Evolutionary conservation across 2,888 invertebrate genomes (phyloP).

Genomic region (Danaus chrysippus): DNA sequence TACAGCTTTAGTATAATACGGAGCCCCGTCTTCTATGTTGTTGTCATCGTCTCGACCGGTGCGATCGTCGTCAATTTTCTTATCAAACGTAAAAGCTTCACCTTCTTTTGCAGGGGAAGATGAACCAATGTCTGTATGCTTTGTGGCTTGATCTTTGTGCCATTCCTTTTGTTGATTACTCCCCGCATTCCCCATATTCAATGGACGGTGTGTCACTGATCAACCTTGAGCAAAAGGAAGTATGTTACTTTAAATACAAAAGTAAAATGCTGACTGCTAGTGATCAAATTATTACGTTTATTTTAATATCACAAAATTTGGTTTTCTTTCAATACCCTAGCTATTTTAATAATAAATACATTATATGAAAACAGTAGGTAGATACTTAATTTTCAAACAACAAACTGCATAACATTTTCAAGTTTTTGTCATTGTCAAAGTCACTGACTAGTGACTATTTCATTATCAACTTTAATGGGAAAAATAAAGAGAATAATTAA

Average conservation of each 20-base stretch:
- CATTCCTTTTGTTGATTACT: constrained; percentile 86
- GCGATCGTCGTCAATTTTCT: constrained; percentile 85
- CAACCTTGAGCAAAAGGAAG: constrained; percentile 4
- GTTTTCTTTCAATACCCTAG: too few species aligned
- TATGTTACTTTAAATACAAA: not conserved
- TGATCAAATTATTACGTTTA: too few species aligned
- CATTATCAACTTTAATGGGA: not conserved
- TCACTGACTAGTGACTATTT: not conserved
- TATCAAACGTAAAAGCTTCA: constrained; percentile 92
- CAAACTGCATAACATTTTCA: constrained; percentile 5
- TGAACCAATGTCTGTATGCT: constrained; percentile 61
- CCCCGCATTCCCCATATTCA: constrained; percentile 87
- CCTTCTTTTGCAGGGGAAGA: constrained; percentile 80
- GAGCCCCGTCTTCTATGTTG: constrained; percentile 85
- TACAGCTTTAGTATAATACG: constrained; percentile 84
- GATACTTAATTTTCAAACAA: not conserved
- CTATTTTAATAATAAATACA: too few species aligned
- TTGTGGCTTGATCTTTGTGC: constrained; percentile 81
- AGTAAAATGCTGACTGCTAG: too few species aligned
- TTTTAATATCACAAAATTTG: too few species aligned
- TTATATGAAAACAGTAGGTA: not conserved
- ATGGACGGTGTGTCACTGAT: constrained; percentile 3
- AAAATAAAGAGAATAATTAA: not conserved
- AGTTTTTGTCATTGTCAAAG: not conserved
- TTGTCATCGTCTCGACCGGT: constrained; percentile 78